phyloP scores from a whole-genome alignment of 2,797 vertebrate genomes.

The Coracias cyanogaster region DNA sequence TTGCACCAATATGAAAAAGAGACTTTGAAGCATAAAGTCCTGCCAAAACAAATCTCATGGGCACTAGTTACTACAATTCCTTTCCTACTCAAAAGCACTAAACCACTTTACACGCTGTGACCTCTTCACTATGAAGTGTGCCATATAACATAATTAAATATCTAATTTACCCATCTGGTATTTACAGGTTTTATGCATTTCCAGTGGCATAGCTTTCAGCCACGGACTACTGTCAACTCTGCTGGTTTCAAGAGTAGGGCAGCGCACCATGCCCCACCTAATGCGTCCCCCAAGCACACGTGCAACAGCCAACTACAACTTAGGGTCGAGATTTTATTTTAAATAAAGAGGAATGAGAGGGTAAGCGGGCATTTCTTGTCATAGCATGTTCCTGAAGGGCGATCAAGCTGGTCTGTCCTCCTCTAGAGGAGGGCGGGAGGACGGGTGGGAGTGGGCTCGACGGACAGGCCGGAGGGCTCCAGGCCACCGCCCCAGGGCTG shows the following conservation, averaged over 20 bases:
- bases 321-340: rapidly evolving
- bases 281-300: rapidly evolving
- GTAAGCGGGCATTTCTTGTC: neutral
- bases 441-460: rapidly evolving
- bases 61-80: neutral
- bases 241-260: rapidly evolving
- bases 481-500: neutral
- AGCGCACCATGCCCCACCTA: rapidly evolving
- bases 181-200: rapidly evolving
- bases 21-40: neutral
- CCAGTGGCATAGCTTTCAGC: rapidly evolving
- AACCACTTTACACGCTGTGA: neutral
- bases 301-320: rapidly evolving
- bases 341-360: neutral
- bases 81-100: neutral
- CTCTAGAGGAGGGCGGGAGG: neutral
- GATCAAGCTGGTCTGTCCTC: rapidly evolving
- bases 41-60: neutral
- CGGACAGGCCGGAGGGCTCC: neutral
- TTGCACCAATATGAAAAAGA: neutral
- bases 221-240: neutral
- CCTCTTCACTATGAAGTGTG: neutral
- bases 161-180: neutral
- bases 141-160: neutral
- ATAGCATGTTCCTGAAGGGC: rapidly evolving